Base-by-base conservation (phyloP, 2,113 vertebrate species). In the Osmerus eperlanus region DNA sequence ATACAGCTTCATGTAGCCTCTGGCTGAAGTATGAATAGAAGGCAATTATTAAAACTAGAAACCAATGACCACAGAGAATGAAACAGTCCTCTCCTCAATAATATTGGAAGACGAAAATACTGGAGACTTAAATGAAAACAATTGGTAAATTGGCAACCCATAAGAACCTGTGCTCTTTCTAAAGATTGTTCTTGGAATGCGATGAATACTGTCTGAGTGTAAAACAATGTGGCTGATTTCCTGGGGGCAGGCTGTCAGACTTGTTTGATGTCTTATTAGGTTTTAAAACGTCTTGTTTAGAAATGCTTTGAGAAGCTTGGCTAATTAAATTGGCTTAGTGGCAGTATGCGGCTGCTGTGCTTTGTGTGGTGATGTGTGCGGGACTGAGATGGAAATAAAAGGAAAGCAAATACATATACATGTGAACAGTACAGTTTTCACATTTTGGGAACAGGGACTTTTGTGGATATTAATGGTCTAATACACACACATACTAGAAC, bases 261-360 rank as follows among this genome's bases (percentile, higher is more conserved):
- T 79, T 78, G 78, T 81, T 83, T 86, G 82, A 88, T 73, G 78
- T 88, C 81, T 86, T 83, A 82, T 87, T 85, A 83, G 80, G 75
- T 71, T 73, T 75, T 70, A 78, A 77, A 78, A 82, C 69, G 79
- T 89, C 82, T 89, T 83, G 75, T 86, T 86, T 77, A 79, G 75
- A 78, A 75, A 72, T 65, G 77, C 63, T 80, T 78, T 58, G 73
- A 86, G 78, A 85, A 74, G 71, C 81, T 77, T 76, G 81, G 78
- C 84, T 90, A 87, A 90, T 91, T 87, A 84, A 87, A 83, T 86
- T 81, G 81, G 84, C 83, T 82, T 80, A 75, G 69, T 69, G 78
- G 75, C 78, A 18, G 79, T 12, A 61, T 80, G 77, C 71, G 82
- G 72, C 73, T 83, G 75, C 65, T 73, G 77, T 75, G 81, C 72